These are phyloP conservation scores for Characodon lateralis DNA, from an alignment of 2,797 vertebrate species.

Conservation along the genomic window DNA sequence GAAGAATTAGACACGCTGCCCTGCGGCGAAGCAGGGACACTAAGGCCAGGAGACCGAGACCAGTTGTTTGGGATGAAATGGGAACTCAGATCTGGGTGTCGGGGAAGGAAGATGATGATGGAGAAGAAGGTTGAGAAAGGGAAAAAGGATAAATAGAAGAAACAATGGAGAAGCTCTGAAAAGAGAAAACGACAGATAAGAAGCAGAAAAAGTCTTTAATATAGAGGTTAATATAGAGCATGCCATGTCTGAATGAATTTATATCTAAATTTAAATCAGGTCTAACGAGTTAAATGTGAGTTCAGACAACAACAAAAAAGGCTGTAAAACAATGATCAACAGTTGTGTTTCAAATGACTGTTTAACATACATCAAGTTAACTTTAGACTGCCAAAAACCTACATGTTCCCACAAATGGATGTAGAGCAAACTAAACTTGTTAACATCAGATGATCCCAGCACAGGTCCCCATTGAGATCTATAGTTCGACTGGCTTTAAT, in stretches of 20 bases:
- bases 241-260: background rate
- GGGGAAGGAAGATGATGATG: conserved; percentile 26
- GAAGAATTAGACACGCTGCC: conserved; percentile 72
- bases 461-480: background rate
- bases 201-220: background rate
- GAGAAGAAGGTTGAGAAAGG: conserved; percentile 30
- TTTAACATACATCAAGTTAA: background rate
- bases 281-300: background rate
- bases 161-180: conserved; percentile 25
- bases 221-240: background rate
- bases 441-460: background rate
- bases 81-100: conserved; percentile 37
- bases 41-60: conserved; percentile 62
- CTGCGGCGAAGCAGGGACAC: conserved; percentile 60
- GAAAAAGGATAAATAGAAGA: conserved; percentile 11
- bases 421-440: background rate
- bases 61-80: conserved; percentile 55
- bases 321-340: background rate
- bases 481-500: background rate
- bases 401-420: background rate
- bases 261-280: background rate
- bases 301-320: too few species aligned
- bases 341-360: background rate
- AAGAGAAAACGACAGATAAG: background rate
- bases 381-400: background rate